phyloP scores from a whole-genome alignment of 2,113 vertebrate genomes.

The Myrmecophaga tridactyla region DNA sequence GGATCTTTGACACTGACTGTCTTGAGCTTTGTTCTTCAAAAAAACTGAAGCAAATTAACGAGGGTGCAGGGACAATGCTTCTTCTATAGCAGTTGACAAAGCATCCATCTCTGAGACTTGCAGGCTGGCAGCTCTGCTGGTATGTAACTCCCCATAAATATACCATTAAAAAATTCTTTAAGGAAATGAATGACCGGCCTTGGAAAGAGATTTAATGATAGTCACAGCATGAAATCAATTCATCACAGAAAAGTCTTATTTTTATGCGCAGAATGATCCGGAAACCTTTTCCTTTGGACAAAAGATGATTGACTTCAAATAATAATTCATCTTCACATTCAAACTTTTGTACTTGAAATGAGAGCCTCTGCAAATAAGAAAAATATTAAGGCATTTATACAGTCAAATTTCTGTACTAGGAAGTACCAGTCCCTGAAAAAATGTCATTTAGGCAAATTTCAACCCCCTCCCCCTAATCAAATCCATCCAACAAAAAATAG shows the following conservation, averaged over 20 bases:
- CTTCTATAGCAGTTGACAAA: not conserved
- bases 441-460: not conserved
- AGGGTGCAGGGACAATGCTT: not conserved
- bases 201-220: not conserved
- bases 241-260: not conserved
- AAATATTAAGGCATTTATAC: not conserved
- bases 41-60: not conserved
- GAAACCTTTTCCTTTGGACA: not conserved
- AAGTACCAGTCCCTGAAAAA: not conserved
- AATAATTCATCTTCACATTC: not conserved
- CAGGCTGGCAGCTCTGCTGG: not conserved
- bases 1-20: not conserved
- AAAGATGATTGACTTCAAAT: not conserved
- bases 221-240: not conserved
- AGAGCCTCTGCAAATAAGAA: not conserved
- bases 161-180: not conserved
- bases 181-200: not conserved
- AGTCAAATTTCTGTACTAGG: not conserved
- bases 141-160: not conserved
- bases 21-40: not conserved
- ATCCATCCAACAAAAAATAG: not conserved
- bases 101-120: not conserved
- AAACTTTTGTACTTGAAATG: not conserved
- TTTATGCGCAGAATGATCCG: not conserved
- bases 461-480: not conserved